Conservation (phyloP, 1,140 invertebrate genomes). For the Ceratina australensis region DNA sequence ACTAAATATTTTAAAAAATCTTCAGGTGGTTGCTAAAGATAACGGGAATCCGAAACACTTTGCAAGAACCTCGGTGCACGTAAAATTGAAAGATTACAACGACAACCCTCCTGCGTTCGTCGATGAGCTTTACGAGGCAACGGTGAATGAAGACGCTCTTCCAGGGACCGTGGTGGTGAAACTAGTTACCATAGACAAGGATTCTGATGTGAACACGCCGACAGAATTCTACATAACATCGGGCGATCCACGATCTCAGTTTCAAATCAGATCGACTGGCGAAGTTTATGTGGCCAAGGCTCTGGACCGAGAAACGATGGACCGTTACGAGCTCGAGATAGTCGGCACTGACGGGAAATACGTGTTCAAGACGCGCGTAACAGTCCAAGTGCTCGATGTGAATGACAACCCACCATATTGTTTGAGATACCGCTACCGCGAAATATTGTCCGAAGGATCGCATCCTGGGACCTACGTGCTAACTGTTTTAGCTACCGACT, state of each 20-base stretch:
- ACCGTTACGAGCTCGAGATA: slow-evolving; percentile 85
- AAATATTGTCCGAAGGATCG: slow-evolving; percentile 87
- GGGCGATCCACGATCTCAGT: slow-evolving; percentile 89
- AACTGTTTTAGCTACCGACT: slow-evolving; percentile 88
- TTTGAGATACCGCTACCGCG: slow-evolving; percentile 86
- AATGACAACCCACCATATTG: slow-evolving; percentile 95
- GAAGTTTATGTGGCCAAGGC: slow-evolving; percentile 89
- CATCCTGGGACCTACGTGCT: slow-evolving; percentile 87
- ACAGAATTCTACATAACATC: slow-evolving; percentile 87
- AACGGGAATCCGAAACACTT: slow-evolving; percentile 89
- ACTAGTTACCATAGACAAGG: slow-evolving; percentile 86
- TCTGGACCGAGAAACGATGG: slow-evolving; percentile 87
- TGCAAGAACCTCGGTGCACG: slow-evolving; percentile 86
- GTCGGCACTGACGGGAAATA: slow-evolving; percentile 92
- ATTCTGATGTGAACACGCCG: slow-evolving; percentile 82
- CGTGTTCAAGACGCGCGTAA: slow-evolving; percentile 85
- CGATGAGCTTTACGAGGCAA: slow-evolving; percentile 83
- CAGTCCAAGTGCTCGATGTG: slow-evolving; percentile 89
- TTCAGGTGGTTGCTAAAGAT: slow-evolving; percentile 87
- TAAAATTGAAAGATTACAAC: slow-evolving; percentile 91
- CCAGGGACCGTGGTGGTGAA: slow-evolving; percentile 88
- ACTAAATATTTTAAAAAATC: not conserved
- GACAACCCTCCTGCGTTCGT: slow-evolving; percentile 92
- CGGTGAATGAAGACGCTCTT: slow-evolving; percentile 89
- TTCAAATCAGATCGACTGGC: slow-evolving; percentile 88